A percentile compares a stretch with the other conserved stretches of the same genome.
Evolutionary conservation across 2,113 vertebrate genomes (phyloP).

Genomic region (Vulpes vulpes): DNA sequence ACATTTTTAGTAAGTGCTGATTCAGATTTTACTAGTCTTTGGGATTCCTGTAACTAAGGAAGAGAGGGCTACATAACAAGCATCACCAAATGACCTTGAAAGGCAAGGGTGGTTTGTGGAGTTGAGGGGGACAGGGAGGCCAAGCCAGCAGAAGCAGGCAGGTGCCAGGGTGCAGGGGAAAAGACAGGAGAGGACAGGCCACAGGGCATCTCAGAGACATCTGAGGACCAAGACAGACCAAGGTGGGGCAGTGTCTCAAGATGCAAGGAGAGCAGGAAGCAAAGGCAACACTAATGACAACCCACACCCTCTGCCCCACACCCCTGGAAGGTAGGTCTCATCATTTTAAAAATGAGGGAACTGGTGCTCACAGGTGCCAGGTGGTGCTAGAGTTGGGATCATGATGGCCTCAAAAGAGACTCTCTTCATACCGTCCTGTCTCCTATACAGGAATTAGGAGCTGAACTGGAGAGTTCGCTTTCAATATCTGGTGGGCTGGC

Average conservation of each 20-base stretch:
- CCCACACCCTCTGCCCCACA: neutral
- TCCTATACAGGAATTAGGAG: no score
- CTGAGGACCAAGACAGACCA: neutral
- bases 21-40: neutral
- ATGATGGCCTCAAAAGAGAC: neutral
- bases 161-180: neutral
- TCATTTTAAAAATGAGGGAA: neutral
- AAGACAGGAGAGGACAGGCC: neutral
- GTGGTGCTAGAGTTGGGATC: neutral
- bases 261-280: neutral
- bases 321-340: neutral
- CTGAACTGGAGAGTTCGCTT: neutral
- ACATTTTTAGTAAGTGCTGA: neutral
- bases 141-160: neutral
- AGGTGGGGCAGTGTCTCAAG: neutral
- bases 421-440: rapidly evolving
- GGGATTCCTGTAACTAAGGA: neutral
- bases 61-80: neutral
- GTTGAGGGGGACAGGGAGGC: neutral
- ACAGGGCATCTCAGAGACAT: neutral
- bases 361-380: neutral
- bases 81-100: neutral
- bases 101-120: neutral
- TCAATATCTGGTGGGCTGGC: neutral
- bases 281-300: neutral